Base-by-base conservation (phyloP, 1,140 invertebrate species). In the Bombus affinis region DNA sequence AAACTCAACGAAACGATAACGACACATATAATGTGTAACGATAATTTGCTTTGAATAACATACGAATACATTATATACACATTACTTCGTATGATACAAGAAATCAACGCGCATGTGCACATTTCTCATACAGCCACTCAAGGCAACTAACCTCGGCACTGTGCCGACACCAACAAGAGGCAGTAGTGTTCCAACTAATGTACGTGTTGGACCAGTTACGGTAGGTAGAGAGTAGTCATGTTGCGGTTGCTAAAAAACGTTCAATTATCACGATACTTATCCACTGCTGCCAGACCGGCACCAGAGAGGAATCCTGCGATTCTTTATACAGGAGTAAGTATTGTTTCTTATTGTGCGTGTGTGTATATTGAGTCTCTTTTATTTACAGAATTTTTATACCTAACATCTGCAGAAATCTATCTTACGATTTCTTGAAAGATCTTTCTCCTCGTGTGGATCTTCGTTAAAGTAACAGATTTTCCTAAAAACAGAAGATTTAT, bases 291-390 rank as follows among this genome's bases (percentile, higher is more conserved):
- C n/a, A 89, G 96, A 39, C 96, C 96, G 4, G 94, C 95, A 12
- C 96, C 96, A 1, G 95, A 96, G 77, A 93, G 88, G 3, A 96
- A 96, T 70, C 97, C 97, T 9, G 95, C 96, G 88, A 95, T 97
- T 85, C 93, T 97, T 42, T 97, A 97, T 89, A 96, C 96, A 18
- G 97, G 97, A 75, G 97, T 97, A 95, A 96, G 96, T 96, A 68
- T 39, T 25, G 0, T 62, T 35, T n/a, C 4, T 22, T 32, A 9
- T 13, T 25, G 28, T 28, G 1, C 1, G 0, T 53, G 18, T 53
- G 47, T 53, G 0, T 53, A 18, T 53, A 53, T 53, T 53, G 6
- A 53, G 18, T 8, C 6, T 62, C 28, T 25, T 9, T 9, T 28
- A 13, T 39, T 71, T 22, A 3, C 15, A 32, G 8, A 9, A 37